phyloP scores from a whole-genome alignment of 2,113 vertebrate species.

The Sorex araneus region DNA sequence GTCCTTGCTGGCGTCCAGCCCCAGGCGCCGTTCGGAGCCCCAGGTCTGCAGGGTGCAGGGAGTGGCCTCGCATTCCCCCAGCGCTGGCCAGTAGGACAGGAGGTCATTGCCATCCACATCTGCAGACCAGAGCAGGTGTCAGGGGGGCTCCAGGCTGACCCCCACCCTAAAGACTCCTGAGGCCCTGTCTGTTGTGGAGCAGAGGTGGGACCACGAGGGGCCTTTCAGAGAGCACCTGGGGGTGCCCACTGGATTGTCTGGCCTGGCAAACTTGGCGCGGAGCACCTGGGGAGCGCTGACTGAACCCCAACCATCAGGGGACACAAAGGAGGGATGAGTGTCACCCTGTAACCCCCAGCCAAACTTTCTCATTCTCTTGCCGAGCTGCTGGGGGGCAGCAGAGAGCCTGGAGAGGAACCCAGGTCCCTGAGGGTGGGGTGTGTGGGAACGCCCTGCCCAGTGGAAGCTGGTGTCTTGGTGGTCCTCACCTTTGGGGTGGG shows the following conservation, averaged over 20 bases:
- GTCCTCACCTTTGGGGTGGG: conserved; percentile 95
- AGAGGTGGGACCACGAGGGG: neutral
- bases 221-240: neutral
- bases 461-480: neutral
- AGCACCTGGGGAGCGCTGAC: neutral
- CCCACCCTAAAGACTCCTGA: neutral
- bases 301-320: neutral
- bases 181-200: neutral
- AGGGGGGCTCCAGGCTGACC: conserved; percentile 37
- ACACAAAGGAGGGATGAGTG: neutral
- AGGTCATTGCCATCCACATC: conserved; percentile 98
- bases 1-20: conserved; percentile 95
- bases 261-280: neutral
- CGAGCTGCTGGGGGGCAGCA: neutral
- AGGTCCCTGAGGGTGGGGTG: neutral
- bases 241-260: neutral
- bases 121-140: conserved; percentile 80
- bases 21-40: conserved; percentile 97
- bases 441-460: neutral
- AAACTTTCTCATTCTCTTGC: neutral
- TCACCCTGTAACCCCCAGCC: neutral
- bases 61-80: conserved; percentile 95
- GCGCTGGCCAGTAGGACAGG: conserved; percentile 97
- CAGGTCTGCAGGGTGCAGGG: conserved; percentile 96
- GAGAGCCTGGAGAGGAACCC: neutral